Conservation (phyloP, 1,140 invertebrate genomes). For the Apocrypta bakeri region DNA sequence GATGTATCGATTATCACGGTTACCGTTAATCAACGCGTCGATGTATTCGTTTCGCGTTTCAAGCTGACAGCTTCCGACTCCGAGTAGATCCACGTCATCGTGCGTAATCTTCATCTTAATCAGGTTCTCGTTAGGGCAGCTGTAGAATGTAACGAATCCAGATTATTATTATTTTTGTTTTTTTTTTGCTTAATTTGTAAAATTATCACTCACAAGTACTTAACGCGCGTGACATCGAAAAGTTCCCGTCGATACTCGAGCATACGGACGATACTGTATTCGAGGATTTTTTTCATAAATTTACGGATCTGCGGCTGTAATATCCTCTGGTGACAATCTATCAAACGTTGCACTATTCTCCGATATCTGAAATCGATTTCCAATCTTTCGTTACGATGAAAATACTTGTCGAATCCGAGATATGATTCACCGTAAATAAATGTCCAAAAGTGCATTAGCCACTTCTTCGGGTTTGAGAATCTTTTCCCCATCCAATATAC, state of each 20-base stretch:
- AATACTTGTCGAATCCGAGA: neutral
- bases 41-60: neutral
- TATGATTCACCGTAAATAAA: slow-evolving; percentile 45
- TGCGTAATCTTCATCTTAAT: slow-evolving; percentile 77
- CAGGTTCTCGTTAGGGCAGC: slow-evolving; percentile 78
- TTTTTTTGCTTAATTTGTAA: neutral
- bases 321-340: slow-evolving; percentile 77
- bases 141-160: no score
- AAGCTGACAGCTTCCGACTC: neutral
- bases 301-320: slow-evolving; percentile 79
- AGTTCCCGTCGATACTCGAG: slow-evolving; percentile 63
- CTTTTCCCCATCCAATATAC: neutral
- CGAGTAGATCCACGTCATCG: slow-evolving; percentile 61
- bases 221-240: neutral
- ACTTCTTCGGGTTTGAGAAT: neutral
- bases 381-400: no score
- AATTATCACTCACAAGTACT: neutral
- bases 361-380: slow-evolving; percentile 60
- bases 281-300: slow-evolving; percentile 76
- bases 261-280: slow-evolving; percentile 70
- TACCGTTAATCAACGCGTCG: neutral
- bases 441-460: slow-evolving; percentile 26
- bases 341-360: slow-evolving; percentile 63
- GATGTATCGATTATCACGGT: no score
- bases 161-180: no score